A percentile compares a stretch with the other conserved stretches of the same genome.
Conservation (phyloP, 2,797 vertebrate genomes). For the Diceros bicornis region DNA sequence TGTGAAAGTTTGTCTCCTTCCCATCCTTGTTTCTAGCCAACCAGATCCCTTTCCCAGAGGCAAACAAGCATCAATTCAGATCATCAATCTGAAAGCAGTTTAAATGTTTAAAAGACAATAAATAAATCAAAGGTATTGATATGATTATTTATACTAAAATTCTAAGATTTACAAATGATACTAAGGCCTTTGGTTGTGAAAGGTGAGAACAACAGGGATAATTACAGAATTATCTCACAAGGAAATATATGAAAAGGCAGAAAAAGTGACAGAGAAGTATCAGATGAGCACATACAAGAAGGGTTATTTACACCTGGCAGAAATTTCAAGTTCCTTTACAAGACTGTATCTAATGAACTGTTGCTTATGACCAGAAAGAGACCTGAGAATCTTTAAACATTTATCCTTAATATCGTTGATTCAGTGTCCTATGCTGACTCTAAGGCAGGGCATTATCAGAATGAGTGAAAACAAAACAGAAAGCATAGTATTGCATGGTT, state of each 20-base stretch:
- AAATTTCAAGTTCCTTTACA: conserved; percentile 13
- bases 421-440: neutral
- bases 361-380: neutral
- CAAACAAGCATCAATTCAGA: neutral
- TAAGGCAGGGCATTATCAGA: neutral
- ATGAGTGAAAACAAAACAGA: conserved; percentile 14
- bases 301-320: neutral
- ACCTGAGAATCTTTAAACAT: neutral
- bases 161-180: conserved; percentile 4
- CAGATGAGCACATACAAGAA: neutral
- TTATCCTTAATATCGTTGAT: neutral
- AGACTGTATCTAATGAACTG: neutral
- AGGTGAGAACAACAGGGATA: neutral
- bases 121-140: neutral
- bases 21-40: neutral
- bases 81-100: neutral
- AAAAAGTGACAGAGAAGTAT: neutral
- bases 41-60: neutral
- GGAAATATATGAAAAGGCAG: neutral
- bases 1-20: neutral
- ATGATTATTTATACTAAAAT: neutral
- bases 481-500: neutral
- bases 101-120: neutral
- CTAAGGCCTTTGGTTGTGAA: neutral
- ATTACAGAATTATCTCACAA: neutral